These are phyloP conservation scores for Chanos chanos DNA, from an alignment of 2,797 vertebrate species.

Conservation along the genomic window DNA sequence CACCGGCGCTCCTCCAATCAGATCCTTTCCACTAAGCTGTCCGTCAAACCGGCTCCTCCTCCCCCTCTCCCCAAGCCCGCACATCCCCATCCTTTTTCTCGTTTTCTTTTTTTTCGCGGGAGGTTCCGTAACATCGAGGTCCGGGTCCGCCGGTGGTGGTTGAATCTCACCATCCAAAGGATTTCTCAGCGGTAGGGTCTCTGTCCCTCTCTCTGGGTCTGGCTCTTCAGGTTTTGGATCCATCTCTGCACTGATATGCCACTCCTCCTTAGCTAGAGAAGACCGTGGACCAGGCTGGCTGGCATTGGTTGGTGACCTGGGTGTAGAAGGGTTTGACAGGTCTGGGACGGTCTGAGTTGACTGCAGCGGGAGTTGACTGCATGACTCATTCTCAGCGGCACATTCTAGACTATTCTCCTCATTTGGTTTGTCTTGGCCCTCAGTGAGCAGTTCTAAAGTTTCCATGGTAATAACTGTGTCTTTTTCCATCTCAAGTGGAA, in stretches of 20 bases:
- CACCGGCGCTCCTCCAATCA: conserved; percentile 12
- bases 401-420: neutral
- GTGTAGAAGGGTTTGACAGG: no score
- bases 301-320: no score
- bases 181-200: no score
- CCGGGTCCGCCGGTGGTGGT: neutral
- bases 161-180: neutral
- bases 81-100: conserved; percentile 65
- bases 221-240: no score
- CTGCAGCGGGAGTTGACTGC: no score
- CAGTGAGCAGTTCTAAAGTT: neutral
- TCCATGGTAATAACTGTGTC: neutral
- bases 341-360: no score
- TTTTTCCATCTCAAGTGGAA: neutral
- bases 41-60: conserved; percentile 36
- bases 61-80: conserved; percentile 58
- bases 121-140: neutral
- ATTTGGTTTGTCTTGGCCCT: neutral
- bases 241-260: no score
- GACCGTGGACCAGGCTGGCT: no score
- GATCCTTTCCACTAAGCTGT: neutral
- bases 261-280: no score
- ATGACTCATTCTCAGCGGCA: neutral
- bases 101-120: conserved; percentile 48
- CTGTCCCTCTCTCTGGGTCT: neutral